phyloP scores from a whole-genome alignment of 2,113 vertebrate genomes.

The Tupaia chinensis region DNA sequence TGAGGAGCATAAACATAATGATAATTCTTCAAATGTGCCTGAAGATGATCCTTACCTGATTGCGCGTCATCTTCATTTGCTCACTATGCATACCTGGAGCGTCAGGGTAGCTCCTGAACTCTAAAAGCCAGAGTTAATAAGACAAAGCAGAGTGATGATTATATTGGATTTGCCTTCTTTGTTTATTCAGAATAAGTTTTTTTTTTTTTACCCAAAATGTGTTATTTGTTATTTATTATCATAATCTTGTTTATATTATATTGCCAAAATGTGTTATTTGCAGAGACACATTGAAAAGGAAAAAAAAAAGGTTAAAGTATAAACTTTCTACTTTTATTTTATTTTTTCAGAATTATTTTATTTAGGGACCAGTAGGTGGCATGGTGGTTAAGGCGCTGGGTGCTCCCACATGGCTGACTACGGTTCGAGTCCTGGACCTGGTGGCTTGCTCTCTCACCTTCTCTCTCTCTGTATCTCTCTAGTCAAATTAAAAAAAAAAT shows the following conservation, averaged over 20 bases:
- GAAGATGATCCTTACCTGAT: neutral
- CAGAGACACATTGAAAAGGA: slow-evolving; percentile 24
- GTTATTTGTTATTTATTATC: neutral
- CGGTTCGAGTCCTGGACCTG: too few relatives aligned
- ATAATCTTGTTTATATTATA: too few relatives aligned
- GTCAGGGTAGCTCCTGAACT: neutral
- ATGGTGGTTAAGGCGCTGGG: too few relatives aligned
- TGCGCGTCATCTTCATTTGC: neutral
- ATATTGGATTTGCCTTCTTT: slow-evolving; percentile 28
- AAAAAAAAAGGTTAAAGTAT: neutral
- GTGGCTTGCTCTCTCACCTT: too few relatives aligned
- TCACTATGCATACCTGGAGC: fast-evolving
- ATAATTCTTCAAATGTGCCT: neutral
- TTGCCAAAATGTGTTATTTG: slow-evolving; percentile 34
- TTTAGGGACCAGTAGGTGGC: too few relatives aligned
- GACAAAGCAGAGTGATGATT: neutral
- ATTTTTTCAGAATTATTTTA: too few relatives aligned
- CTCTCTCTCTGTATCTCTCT: too few relatives aligned
- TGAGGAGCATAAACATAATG: neutral
- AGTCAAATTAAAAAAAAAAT: too few relatives aligned
- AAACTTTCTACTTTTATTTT: too few relatives aligned
- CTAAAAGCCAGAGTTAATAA: neutral
- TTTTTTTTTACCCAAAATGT: slow-evolving; percentile 58
- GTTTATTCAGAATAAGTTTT: slow-evolving; percentile 50
- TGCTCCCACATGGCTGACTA: too few relatives aligned